Conservation (phyloP, 2,888 invertebrate genomes). For the Dasypolia templi region DNA sequence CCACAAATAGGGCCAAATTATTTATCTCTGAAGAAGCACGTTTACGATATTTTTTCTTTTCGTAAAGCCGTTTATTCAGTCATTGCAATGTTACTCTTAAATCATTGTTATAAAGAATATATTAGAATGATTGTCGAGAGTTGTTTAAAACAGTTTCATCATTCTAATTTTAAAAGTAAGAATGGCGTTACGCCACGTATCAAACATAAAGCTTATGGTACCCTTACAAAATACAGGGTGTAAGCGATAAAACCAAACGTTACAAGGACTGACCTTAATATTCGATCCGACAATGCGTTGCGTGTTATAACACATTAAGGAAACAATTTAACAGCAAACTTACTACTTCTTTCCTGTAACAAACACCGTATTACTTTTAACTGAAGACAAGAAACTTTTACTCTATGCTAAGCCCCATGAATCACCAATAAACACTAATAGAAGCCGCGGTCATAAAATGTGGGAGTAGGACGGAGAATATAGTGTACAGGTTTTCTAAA, state of each 20-base stretch:
- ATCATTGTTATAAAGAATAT: too few species aligned
- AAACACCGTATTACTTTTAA: conserved; percentile 21
- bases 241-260: conserved; percentile 15
- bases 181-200: neutral
- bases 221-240: conserved; percentile 22
- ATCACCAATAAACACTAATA: neutral
- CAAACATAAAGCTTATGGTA: conserved; percentile 7
- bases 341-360: conserved; percentile 28
- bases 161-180: neutral
- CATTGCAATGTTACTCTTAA: too few species aligned
- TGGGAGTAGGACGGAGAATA: neutral
- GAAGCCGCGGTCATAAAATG: neutral
- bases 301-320: conserved; percentile 35
- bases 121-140: too few species aligned
- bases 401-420: neutral
- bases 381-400: neutral
- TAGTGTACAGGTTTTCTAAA: neutral
- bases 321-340: conserved; percentile 31
- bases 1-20: neutral
- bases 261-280: conserved; percentile 28
- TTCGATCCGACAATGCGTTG: conserved; percentile 31
- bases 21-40: too few species aligned
- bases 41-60: too few species aligned
- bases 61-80: too few species aligned
- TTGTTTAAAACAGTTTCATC: too few species aligned